Conservation (phyloP, 2,888 invertebrate genomes). For the Ferrisia virgata region DNA sequence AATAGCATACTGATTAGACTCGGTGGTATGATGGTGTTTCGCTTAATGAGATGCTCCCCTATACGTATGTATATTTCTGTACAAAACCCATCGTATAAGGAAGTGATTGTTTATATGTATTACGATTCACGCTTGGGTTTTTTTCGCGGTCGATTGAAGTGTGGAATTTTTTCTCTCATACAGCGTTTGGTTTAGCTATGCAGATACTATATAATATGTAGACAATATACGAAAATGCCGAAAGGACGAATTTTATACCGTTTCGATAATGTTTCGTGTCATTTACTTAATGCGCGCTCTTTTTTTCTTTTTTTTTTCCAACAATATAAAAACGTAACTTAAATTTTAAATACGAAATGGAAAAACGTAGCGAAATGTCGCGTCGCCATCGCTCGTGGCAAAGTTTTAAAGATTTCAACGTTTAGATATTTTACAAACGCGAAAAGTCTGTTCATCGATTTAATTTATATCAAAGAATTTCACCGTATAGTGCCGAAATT, state of each 20-base stretch:
- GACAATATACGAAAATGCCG: neutral
- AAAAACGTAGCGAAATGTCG: neutral
- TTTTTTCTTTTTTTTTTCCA: too few relatives aligned
- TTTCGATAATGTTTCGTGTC: neutral
- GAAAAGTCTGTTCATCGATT: neutral
- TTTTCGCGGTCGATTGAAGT: neutral
- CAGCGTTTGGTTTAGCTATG: neutral
- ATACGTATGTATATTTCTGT: neutral
- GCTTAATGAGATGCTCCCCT: neutral
- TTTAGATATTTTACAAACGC: neutral
- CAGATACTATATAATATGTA: neutral
- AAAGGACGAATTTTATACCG: neutral
- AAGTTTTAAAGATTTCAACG: neutral
- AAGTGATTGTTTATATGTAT: neutral
- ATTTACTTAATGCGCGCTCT: neutral
- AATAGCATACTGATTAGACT: neutral
- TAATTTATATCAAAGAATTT: conserved; percentile 9
- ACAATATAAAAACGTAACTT: too few relatives aligned
- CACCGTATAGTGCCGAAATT: neutral
- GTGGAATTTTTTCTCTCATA: neutral
- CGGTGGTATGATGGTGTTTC: neutral
- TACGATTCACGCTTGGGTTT: neutral
- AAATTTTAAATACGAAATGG: neutral
- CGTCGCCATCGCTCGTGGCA: too few relatives aligned
- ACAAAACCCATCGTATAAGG: neutral